These are phyloP conservation scores for Tringa solitaria DNA, from an alignment of 2,113 vertebrate genomes.

Conservation along the genomic window DNA sequence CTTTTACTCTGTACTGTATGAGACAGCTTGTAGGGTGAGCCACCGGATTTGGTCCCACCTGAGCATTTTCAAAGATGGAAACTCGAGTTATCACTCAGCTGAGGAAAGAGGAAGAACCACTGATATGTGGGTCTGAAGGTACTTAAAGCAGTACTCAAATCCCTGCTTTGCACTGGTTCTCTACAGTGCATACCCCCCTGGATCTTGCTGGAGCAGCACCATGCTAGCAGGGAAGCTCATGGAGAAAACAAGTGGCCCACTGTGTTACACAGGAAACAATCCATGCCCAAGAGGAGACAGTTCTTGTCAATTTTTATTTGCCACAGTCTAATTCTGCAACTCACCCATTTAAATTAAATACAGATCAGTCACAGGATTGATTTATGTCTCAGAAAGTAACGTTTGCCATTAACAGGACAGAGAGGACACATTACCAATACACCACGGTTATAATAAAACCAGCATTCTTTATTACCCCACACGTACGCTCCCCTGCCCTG, in stretches of 20 bases:
- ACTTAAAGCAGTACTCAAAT: not conserved
- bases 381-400: not conserved
- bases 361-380: not conserved
- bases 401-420: not conserved
- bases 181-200: not conserved
- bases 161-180: not conserved
- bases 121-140: not conserved
- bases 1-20: not conserved
- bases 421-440: not conserved
- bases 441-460: not conserved
- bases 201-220: not conserved
- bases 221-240: not conserved
- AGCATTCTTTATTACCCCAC: not conserved
- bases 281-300: not conserved
- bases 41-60: not conserved
- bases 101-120: not conserved
- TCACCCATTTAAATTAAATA: not conserved
- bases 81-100: not conserved
- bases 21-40: not conserved
- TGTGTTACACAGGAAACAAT: not conserved
- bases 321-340: not conserved
- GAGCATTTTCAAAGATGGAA: not conserved
- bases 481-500: accelerated
- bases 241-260: not conserved
- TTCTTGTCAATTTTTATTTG: not conserved